Base-by-base conservation (phyloP, 2,113 vertebrate genomes). In the Vidua macroura region DNA sequence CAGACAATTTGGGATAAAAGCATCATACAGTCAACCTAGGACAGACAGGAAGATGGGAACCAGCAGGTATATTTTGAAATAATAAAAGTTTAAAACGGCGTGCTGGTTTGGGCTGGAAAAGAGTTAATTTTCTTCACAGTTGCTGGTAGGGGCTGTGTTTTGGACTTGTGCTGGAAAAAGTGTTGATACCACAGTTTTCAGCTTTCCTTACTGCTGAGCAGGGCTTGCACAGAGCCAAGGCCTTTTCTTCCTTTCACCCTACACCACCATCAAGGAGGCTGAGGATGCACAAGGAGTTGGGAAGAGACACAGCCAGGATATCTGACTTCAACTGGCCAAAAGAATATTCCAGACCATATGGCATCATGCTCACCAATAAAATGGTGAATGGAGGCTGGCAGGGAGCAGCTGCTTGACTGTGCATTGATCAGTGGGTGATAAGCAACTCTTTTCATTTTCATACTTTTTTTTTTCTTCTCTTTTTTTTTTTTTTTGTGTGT, bases 401-500 rank as follows among this genome's bases (percentile, higher is more conserved):
- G 15, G 21, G 35, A 43, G 21, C 2, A 9, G 6, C 31, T 69
- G 22, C 41, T 78, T 74, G 33, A 7, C 49, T 78, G 59, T 31
- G 6, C 30, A 22, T 78, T 23, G 3, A 33, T 72, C 0, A 0
- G 7, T 55, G 46, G n/a, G 8, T 53, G 43, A 35, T 46, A 17
- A 81, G 33, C 6, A 69, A 30, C 27, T 39, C 3, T 59, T 67
- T 60, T 48, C 3, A 46, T 81, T 64, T 69, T 15, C 20, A 58
- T 63, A 1, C 4, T 6, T 0, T 22, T 52, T 62, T 84, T n/a
- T 8, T 6, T 12, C 8, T 35, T 35, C 35, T 35, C 8, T 35
- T 35, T 35, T 35, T 35, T 35, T 35, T 35, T 35, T 35, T 35
- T 35, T 35, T 35, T 35, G n/a, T n/a, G n/a, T n/a, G n/a, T n/a